Evolutionary conservation across 2,888 invertebrate genomes (phyloP), one percentile per base, ranked within the genome.

Genomic region (Cinara cedri): DNA sequence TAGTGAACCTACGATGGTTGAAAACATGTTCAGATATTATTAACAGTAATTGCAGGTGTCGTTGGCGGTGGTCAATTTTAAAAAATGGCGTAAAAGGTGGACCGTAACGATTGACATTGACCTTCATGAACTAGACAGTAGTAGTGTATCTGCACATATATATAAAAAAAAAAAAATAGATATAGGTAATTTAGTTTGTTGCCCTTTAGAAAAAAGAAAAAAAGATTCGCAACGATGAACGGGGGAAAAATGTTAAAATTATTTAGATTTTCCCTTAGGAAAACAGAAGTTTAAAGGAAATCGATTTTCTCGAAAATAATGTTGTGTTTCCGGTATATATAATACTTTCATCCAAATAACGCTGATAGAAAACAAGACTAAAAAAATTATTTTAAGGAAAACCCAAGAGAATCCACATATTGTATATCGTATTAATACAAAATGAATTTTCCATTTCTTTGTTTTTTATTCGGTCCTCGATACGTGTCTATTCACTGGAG

Each of bases 31-130:
- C 57, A 34, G 26, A 1, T 34, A 19, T 14, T 34, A 19, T 14
- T 24, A 51, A 54, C 13, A 8, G 54, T 9, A n/a, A n/a, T n/a
- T n/a, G n/a, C 3, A 42, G 10, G 34, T 34, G 34, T 34, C 34
- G 34, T 3, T 34, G 34, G 34, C 34, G 34, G n/a, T 49, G 62
- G 72, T 74, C 72, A 51, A 34, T 74, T 65, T 42, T n/a, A 24
- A 65, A 51, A 34, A n/a, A 16, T 19, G 11, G 14, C 76, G 66
- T 76, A 57, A 78, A 60, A 78, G 60, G 78, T 51, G 51, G 49
- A 46, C 57, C 76, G 66, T 68, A 62, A 70, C 78, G 21, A 70
- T 78, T 62, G 78, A 51, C 34, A 62, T 62, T 78, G 49, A 78
- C 78, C 60, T 78, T 78, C 68, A 24, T 42, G 57, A 10, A 16